phyloP scores from a whole-genome alignment of 2,797 vertebrate genomes.

The Diglossa cyanea region DNA sequence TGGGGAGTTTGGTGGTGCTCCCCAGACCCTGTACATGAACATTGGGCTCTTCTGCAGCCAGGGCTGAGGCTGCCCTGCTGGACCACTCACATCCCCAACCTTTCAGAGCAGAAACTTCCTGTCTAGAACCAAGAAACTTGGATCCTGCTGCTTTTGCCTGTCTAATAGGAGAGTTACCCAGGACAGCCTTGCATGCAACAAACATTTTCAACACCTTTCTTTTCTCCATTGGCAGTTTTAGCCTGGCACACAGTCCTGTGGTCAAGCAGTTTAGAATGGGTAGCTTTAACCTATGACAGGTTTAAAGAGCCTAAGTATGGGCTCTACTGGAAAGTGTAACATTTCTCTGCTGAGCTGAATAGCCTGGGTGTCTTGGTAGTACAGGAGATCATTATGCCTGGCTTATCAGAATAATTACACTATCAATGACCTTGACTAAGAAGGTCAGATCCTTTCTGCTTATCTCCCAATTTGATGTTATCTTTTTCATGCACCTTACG shows the following conservation, averaged over 20 bases:
- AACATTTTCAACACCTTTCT: background rate
- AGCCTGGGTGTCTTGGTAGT: conserved; percentile 34
- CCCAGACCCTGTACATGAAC: fast-evolving
- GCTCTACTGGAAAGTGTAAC: background rate
- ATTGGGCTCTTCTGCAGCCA: background rate
- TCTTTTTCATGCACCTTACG: conserved; percentile 64
- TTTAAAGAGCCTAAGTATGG: background rate
- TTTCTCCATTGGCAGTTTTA: background rate
- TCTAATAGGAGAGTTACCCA: background rate
- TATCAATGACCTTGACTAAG: conserved; percentile 69
- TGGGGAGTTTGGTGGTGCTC: background rate
- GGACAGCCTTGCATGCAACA: background rate
- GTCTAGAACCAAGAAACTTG: background rate
- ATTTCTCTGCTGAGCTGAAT: conserved; percentile 16
- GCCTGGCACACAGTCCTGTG: too few relatives aligned
- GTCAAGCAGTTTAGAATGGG: background rate
- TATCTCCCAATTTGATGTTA: conserved; percentile 61
- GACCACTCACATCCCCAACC: fast-evolving
- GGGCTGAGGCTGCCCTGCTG: background rate
- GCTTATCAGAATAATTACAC: conserved; percentile 71
- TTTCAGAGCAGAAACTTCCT: background rate
- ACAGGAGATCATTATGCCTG: conserved; percentile 1
- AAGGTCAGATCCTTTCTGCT: conserved; percentile 65
- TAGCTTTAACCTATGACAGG: background rate
- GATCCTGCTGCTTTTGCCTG: background rate